Evolutionary conservation across 2,888 invertebrate species (phyloP).

Genomic region (Drosophila falleni): DNA sequence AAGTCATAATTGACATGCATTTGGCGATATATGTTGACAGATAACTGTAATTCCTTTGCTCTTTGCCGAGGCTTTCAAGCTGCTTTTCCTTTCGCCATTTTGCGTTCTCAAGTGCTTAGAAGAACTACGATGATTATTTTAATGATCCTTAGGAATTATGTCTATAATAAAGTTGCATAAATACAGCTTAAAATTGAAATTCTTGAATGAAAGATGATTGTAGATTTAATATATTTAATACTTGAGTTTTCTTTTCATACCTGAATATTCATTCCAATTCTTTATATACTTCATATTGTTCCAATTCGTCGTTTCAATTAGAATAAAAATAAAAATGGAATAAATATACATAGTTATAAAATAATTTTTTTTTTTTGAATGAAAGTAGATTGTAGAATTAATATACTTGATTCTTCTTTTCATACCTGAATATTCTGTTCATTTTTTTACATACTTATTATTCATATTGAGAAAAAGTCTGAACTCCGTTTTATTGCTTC

Average conservation of each 20-base stretch:
- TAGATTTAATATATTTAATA: not conserved
- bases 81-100: constrained; percentile 33
- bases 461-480: no score
- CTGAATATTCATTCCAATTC: not conserved
- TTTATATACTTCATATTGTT: no score
- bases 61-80: constrained; percentile 17
- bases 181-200: constrained; percentile 8
- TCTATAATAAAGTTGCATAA: constrained; percentile 7
- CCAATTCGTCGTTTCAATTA: no score
- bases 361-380: no score
- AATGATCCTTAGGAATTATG: constrained; percentile 31
- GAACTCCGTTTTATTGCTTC: no score
- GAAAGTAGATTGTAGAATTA: no score
- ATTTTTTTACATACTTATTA: no score
- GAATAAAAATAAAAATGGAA: no score
- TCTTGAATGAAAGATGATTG: not conserved
- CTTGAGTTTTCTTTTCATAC: not conserved
- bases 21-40: constrained; percentile 76
- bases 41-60: constrained; percentile 63
- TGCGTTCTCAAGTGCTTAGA: constrained; percentile 22
- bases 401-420: no score
- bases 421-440: no score
- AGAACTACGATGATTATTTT: constrained; percentile 28
- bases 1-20: constrained; percentile 81
- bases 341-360: no score